Percentiles rank a stretch among this genome's conserved stretches.
Conservation (phyloP, 2,113 vertebrate species). For the Chloebia gouldiae region DNA sequence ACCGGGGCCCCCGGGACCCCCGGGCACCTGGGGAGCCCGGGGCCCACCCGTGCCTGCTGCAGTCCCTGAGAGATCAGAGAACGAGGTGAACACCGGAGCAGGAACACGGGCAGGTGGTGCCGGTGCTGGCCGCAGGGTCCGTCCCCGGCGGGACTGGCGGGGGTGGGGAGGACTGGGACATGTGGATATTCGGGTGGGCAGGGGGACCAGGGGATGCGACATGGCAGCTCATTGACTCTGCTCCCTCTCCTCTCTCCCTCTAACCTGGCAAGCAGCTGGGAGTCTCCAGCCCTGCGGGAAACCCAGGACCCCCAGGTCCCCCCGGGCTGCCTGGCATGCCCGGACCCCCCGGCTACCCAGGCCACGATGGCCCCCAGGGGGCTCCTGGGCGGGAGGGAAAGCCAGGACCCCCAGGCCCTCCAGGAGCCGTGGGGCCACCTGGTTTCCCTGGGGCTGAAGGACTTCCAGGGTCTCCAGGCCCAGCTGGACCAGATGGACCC, state of each 20-base stretch:
- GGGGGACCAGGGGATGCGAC: background rate
- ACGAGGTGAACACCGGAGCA: background rate
- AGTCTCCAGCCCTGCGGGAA: background rate
- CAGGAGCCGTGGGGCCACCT: conserved; percentile 26
- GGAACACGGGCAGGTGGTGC: accelerated
- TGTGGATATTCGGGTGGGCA: accelerated
- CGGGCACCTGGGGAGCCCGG: background rate
- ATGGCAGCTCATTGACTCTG: accelerated
- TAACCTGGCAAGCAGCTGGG: background rate
- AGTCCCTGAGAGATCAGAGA: background rate
- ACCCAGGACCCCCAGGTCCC: conserved; percentile 7
- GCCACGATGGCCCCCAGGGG: conserved; percentile 22
- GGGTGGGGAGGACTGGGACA: background rate
- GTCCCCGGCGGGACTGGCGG: accelerated
- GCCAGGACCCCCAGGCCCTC: conserved; percentile 22
- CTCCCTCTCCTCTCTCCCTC: background rate
- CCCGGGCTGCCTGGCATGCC: background rate
- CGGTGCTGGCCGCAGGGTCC: accelerated
- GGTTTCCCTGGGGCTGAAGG: conserved; percentile 45
- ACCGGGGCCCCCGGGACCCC: background rate
- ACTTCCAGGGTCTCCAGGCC: conserved; percentile 25
- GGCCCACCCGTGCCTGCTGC: accelerated
- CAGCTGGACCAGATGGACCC: background rate
- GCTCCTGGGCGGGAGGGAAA: conserved; percentile 46
- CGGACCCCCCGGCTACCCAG: conserved; percentile 24